Evolutionary conservation across 2,888 invertebrate genomes (phyloP).

Genomic region (Chymomyza procnemis): DNA sequence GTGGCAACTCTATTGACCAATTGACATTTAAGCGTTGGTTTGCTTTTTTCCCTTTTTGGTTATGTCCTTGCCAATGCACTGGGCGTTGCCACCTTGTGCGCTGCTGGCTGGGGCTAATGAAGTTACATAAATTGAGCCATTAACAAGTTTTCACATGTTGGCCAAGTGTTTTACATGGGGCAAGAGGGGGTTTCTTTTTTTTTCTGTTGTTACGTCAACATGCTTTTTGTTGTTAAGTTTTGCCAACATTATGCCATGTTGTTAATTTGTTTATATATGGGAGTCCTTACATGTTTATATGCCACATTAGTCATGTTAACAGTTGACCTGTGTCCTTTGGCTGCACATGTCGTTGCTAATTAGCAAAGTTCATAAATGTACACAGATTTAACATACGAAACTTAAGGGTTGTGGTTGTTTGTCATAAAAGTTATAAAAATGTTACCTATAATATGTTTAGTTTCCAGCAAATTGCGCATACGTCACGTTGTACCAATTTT

Average conservation of each 20-base stretch:
- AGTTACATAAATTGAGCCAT: constrained; percentile 56
- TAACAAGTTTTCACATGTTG: constrained; percentile 50
- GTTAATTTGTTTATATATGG: constrained; percentile 26
- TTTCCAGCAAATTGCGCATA: constrained; percentile 5
- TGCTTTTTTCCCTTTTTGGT: not conserved
- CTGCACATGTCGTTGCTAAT: constrained; percentile 34
- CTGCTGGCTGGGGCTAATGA: constrained; percentile 51
- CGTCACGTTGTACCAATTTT: not conserved
- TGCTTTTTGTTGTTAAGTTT: constrained; percentile 12
- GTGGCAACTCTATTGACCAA: constrained; percentile 7
- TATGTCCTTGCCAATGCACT: not conserved
- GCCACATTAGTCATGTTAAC: constrained; percentile 9
- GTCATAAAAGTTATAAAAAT: not conserved
- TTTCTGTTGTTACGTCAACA: not conserved
- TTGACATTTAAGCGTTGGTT: constrained; percentile 18
- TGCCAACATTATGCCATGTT: constrained; percentile 33
- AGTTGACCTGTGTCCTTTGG: not conserved
- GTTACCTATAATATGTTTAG: not conserved
- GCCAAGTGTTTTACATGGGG: not conserved
- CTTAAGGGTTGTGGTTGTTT: not conserved
- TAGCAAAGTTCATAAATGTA: constrained; percentile 57
- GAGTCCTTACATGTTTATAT: constrained; percentile 1
- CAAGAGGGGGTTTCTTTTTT: no score
- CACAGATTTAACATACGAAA: constrained; percentile 25
- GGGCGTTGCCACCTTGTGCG: not conserved